Evolutionary conservation across 1,140 invertebrate species (phyloP).

Genomic region (Dufourea novaeangliae): DNA sequence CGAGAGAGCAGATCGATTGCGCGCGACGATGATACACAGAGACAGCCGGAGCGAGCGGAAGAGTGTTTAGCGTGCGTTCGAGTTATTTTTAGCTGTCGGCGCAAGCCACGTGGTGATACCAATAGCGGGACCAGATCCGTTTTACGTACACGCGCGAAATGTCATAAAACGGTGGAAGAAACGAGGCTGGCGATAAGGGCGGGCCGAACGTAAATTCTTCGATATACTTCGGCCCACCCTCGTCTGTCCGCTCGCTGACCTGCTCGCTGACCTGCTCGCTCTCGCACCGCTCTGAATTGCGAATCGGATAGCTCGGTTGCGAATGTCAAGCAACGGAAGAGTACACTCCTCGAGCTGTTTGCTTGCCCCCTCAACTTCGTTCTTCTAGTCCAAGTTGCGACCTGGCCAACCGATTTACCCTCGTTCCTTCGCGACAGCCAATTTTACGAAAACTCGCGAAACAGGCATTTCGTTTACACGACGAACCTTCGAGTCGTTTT

Average conservation of each 20-base stretch:
- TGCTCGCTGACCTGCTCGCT: no score
- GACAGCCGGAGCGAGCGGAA: not conserved
- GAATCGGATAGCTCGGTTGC: not conserved
- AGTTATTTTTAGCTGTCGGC: constrained; percentile 23
- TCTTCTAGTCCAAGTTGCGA: not conserved
- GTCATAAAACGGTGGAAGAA: constrained; percentile 7
- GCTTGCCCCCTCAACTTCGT: not conserved
- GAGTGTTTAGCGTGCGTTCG: not conserved
- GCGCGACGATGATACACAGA: not conserved
- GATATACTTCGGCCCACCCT: not conserved
- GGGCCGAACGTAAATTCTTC: not conserved
- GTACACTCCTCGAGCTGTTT: constrained; percentile 6
- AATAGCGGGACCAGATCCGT: not conserved
- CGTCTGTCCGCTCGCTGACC: no score
- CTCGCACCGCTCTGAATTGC: not conserved
- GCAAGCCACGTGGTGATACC: constrained; percentile 5
- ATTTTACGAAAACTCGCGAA: not conserved
- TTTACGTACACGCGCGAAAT: not conserved
- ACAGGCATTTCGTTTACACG: not conserved
- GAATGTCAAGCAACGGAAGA: not conserved
- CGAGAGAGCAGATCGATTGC: not conserved
- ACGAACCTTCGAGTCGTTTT: not conserved
- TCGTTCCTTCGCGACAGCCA: not conserved
- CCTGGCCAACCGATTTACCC: not conserved
- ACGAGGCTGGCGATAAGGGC: not conserved